Conservation (phyloP, 2,888 invertebrate genomes). For the Andrena fulva region DNA sequence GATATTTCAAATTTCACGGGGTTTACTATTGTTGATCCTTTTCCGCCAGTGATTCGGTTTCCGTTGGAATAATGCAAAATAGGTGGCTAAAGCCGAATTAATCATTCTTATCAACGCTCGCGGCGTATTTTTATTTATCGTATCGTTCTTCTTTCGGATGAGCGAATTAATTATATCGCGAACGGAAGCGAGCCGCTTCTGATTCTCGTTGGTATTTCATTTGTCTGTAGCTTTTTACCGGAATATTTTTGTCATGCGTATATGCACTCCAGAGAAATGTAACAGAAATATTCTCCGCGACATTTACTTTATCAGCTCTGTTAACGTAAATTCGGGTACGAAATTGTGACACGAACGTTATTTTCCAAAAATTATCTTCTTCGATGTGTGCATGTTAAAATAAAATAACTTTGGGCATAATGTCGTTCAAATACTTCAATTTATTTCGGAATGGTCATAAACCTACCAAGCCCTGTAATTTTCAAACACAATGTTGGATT, state of each 20-base stretch:
- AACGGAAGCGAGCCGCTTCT: slow-evolving; percentile 33
- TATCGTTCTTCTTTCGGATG: slow-evolving; percentile 35
- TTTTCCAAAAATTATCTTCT: too few relatives aligned
- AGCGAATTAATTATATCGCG: slow-evolving; percentile 49
- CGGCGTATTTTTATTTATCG: slow-evolving; percentile 51
- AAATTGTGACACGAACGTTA: too few relatives aligned
- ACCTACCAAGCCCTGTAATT: too few relatives aligned
- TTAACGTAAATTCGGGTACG: too few relatives aligned
- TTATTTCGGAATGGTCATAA: too few relatives aligned
- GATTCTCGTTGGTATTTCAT: slow-evolving; percentile 36
- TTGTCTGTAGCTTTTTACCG: neutral
- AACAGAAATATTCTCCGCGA: neutral
- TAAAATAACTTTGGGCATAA: too few relatives aligned
- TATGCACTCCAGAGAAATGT: neutral
- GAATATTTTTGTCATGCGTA: neutral
- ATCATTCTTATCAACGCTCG: slow-evolving; percentile 51
- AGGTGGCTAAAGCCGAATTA: slow-evolving; percentile 32
- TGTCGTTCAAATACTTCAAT: too few relatives aligned
- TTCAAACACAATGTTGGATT: too few relatives aligned
- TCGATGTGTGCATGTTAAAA: too few relatives aligned
- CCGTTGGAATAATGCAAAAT: slow-evolving; percentile 21
- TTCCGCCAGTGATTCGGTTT: slow-evolving; percentile 17
- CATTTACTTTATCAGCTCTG: too few relatives aligned
- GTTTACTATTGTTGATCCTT: slow-evolving; percentile 17
- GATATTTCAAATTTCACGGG: slow-evolving; percentile 2